Evolutionary conservation across 1,140 invertebrate genomes (phyloP), one percentile per base, ranked within the genome.

Genomic region (Psilanteris sp.): DNA sequence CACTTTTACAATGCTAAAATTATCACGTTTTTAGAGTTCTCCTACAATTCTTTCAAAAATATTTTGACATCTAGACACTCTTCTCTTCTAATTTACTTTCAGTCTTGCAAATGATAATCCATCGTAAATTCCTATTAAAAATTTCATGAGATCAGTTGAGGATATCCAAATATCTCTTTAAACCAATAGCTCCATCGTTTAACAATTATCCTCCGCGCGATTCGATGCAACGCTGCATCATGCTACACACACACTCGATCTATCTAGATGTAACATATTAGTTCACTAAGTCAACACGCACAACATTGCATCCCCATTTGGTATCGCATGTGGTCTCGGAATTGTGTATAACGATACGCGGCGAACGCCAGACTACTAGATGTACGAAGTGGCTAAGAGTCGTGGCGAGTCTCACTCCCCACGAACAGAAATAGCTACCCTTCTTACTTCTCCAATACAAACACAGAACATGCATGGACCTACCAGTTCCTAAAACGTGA

Each of bases 341-440:
- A 83, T 83, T 81, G 82, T 82, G 79, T 84, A 81, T 83, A 79
- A 79, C 81, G 84, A 85, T 83, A 80, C 83, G 81, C 83, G 85
- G 78, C 85, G 80, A 85, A 85, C 83, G 84, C 84, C 84, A 86
- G 87, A 87, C 85, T 87, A 82, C 83, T 81, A 83, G 81, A 70
- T 81, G 79, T 76, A 85, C 82, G 46, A 85, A 85, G 85, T 83
- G 81, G 82, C 86, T 85, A 84, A 87, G 82, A 87, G 81, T 48
- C 80, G 84, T 84, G 82, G 78, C 78, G 78, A 78, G 79, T 84
- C 82, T 82, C 83, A 57, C 81, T 87, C 83, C 82, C 83, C 82
- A 77, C 81, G 79, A 89, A 78, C 87, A 88, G 85, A 89, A 89
- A 89, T 89, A 89, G 86, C 86, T 83, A 86, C 86, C 84, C 85